These are phyloP conservation scores for Bambusicola thoracicus DNA, from an alignment of 2,113 vertebrate genomes.

Conservation along the genomic window DNA sequence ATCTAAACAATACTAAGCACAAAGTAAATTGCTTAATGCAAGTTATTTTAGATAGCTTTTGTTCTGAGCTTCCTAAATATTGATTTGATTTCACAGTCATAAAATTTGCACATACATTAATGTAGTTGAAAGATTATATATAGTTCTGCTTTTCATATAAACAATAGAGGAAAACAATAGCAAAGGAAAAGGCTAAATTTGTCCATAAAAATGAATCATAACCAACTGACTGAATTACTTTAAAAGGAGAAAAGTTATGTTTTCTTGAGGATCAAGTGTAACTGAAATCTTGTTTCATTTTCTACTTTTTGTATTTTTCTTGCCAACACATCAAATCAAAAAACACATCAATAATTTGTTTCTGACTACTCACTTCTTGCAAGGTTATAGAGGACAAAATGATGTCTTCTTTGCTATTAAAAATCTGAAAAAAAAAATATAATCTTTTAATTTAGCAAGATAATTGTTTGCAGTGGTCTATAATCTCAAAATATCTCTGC, in stretches of 20 bases:
- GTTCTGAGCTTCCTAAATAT: constrained; percentile 1
- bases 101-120: neutral
- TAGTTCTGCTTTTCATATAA: neutral
- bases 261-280: neutral
- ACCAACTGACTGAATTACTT: neutral
- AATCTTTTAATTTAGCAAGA: neutral
- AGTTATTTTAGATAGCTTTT: constrained; percentile 26
- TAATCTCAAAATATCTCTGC: neutral
- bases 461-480: neutral
- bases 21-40: constrained; percentile 42
- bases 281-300: neutral
- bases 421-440: rapidly evolving
- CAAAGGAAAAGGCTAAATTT: neutral
- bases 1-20: constrained; percentile 41
- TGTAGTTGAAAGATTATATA: neutral
- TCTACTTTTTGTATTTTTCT: neutral
- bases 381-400: neutral
- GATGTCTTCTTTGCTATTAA: neutral
- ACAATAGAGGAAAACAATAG: neutral
- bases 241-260: neutral
- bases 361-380: neutral
- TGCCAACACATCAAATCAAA: neutral
- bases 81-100: constrained; percentile 29
- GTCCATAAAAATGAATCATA: neutral
- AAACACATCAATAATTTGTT: neutral